These are phyloP conservation scores for Siderastrea siderea DNA, from an alignment of 92 coral and sea anemone genomes.

Conservation along the genomic window DNA sequence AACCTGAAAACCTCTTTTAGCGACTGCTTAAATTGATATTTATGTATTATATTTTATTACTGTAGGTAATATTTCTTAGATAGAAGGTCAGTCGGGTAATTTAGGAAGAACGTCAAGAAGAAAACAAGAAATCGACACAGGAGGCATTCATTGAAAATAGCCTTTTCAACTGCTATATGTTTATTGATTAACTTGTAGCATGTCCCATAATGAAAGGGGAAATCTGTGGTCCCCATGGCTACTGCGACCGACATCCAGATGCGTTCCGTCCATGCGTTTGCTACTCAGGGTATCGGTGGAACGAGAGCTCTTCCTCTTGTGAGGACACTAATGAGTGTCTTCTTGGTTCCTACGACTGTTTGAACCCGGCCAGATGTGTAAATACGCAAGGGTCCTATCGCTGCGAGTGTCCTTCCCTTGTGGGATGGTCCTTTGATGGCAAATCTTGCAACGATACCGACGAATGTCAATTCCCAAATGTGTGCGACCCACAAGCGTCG, in stretches of 20 bases:
- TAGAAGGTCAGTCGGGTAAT: too few relatives aligned
- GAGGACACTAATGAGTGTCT: constrained; percentile 63
- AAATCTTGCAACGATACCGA: constrained; percentile 50
- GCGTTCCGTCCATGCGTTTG: constrained; percentile 60
- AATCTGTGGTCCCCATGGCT: constrained; percentile 68
- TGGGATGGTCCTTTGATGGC: constrained; percentile 81
- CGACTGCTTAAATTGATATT: too few relatives aligned
- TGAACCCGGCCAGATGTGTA: constrained; percentile 65
- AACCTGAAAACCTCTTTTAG: too few relatives aligned
- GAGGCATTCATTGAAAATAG: not conserved
- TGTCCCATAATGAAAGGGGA: constrained; percentile 64
- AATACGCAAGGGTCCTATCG: constrained; percentile 73
- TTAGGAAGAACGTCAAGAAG: too few relatives aligned
- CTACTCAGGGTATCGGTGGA: constrained; percentile 69
- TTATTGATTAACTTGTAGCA: constrained; percentile 19
- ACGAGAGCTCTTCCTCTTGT: constrained; percentile 37
- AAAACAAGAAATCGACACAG: too few relatives aligned
- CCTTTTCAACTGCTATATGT: not conserved
- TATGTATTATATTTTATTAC: too few relatives aligned
- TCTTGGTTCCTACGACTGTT: constrained; percentile 50
- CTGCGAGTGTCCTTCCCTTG: constrained; percentile 75
- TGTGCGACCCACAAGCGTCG: constrained; percentile 21
- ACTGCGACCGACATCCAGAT: constrained; percentile 49
- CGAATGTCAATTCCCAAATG: constrained; percentile 25
- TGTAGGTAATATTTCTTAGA: too few relatives aligned